Percentiles rank a stretch among this genome's conserved stretches.
Conservation (phyloP, 2,888 invertebrate species). For the Drosophila paramelanica region DNA sequence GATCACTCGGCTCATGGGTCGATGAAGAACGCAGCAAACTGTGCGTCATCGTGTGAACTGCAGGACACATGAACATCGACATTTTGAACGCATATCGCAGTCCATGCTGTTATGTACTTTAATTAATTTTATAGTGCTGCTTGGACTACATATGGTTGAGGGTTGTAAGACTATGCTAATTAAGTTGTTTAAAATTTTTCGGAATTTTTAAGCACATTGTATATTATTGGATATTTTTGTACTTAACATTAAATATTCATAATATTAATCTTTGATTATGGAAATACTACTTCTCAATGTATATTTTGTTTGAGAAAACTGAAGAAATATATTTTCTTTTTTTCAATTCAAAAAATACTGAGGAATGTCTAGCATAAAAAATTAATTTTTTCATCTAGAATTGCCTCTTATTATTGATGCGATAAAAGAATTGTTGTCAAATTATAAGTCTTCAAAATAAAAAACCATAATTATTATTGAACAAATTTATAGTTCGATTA, state of each 20-base stretch:
- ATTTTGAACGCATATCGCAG: too few relatives aligned
- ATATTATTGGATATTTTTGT: constrained; percentile 38
- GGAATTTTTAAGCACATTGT: constrained; percentile 45
- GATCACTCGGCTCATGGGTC: constrained; percentile 83
- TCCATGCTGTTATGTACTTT: constrained; percentile 38
- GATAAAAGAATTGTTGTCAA: constrained; percentile 15
- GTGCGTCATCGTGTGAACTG: constrained; percentile 85
- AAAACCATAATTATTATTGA: neutral
- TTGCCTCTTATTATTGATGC: constrained; percentile 45
- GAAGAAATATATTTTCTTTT: constrained; percentile 34
- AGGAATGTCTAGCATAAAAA: constrained; percentile 47
- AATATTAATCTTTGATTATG: constrained; percentile 29
- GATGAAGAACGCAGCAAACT: constrained; percentile 81
- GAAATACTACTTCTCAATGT: constrained; percentile 14
- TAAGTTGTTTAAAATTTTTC: constrained; percentile 31
- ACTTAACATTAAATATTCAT: constrained; percentile 10
- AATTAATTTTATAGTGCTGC: constrained; percentile 56
- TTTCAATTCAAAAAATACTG: constrained; percentile 36
- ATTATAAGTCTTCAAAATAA: constrained; percentile 13
- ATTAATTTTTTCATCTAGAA: constrained; percentile 38
- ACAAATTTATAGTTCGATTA: constrained; percentile 37
- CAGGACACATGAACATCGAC: constrained; percentile 87
- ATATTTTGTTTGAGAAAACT: constrained; percentile 16
- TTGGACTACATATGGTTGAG: constrained; percentile 71
- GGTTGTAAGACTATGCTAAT: constrained; percentile 60